phyloP scores from a whole-genome alignment of 2,888 invertebrate genomes.

The Acrobasis suavella region DNA sequence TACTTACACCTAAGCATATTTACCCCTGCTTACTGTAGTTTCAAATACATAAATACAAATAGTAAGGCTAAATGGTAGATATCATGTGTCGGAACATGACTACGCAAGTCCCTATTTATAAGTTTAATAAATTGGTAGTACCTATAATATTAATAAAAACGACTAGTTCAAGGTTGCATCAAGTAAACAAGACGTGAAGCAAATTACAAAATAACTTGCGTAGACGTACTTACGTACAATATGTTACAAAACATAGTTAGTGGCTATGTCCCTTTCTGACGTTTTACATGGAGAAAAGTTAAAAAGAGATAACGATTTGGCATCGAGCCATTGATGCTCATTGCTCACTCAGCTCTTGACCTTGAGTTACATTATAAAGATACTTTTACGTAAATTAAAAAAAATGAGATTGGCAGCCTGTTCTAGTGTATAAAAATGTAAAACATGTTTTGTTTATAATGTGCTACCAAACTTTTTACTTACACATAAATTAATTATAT shows the following conservation, averaged over 20 bases:
- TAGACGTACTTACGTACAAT: neutral
- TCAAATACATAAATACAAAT: neutral
- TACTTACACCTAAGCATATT: neutral
- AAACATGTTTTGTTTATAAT: neutral
- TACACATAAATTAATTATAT: too few relatives aligned
- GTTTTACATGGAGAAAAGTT: slow-evolving; percentile 14
- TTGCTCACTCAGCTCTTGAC: slow-evolving; percentile 58
- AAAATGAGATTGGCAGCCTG: neutral
- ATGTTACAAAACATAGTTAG: slow-evolving; percentile 21
- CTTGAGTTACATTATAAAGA: slow-evolving; percentile 61
- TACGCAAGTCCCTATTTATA: neutral
- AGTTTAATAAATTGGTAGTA: neutral
- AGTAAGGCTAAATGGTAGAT: too few relatives aligned
- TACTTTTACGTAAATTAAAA: slow-evolving; percentile 7
- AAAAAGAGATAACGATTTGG: slow-evolving; percentile 45
- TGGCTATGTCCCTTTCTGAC: slow-evolving; percentile 24
- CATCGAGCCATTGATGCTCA: slow-evolving; percentile 55
- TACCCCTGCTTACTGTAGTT: neutral
- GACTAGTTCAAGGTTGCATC: slow-evolving; percentile 18
- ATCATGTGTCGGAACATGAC: too few relatives aligned
- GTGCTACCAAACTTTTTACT: too few relatives aligned
- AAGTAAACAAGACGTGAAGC: slow-evolving; percentile 18
- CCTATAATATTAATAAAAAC: neutral
- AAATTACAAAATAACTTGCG: slow-evolving; percentile 21
- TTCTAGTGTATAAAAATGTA: neutral